phyloP scores from a whole-genome alignment of 2,113 vertebrate species.

The Plectropomus leopardus region DNA sequence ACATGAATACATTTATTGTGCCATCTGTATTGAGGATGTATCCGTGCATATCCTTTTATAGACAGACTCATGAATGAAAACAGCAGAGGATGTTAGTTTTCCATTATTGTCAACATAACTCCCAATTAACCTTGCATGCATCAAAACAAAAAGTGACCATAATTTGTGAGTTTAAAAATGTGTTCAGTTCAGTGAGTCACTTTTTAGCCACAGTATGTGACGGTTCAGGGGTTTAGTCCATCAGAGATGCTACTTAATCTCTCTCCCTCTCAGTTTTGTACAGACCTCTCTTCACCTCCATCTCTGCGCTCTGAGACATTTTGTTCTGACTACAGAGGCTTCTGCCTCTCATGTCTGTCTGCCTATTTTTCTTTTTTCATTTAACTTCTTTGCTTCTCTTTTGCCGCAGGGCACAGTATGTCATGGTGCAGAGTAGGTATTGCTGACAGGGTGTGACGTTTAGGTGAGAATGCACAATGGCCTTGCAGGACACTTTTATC shows the following conservation, averaged over 20 bases:
- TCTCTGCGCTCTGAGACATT: conserved; percentile 55
- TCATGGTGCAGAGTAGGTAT: conserved; percentile 50
- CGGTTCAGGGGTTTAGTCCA: conserved; percentile 3
- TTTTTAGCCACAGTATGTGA: conserved; percentile 9
- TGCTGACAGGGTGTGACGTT: conserved; percentile 59
- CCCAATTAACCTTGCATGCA: background rate
- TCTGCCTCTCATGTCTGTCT: conserved; percentile 29
- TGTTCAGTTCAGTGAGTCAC: background rate
- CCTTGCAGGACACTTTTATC: conserved; percentile 63
- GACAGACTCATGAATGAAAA: background rate
- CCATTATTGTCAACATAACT: background rate
- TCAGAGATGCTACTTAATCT: conserved; percentile 34
- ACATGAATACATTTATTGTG: conserved; percentile 14
- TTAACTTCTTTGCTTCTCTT: conserved; percentile 49
- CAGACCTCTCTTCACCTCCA: conserved; percentile 60
- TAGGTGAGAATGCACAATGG: conserved; percentile 53
- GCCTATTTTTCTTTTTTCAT: conserved; percentile 49
- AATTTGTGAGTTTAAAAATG: background rate
- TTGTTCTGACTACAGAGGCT: conserved; percentile 55
- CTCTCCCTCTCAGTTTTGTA: conserved; percentile 22
- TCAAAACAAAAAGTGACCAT: background rate
- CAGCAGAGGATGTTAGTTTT: background rate
- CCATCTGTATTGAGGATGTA: background rate
- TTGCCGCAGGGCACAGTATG: conserved; percentile 57
- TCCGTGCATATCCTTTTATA: background rate